phyloP scores from a whole-genome alignment of 2,797 vertebrate genomes.

The Synaphobranchus kaupii region DNA sequence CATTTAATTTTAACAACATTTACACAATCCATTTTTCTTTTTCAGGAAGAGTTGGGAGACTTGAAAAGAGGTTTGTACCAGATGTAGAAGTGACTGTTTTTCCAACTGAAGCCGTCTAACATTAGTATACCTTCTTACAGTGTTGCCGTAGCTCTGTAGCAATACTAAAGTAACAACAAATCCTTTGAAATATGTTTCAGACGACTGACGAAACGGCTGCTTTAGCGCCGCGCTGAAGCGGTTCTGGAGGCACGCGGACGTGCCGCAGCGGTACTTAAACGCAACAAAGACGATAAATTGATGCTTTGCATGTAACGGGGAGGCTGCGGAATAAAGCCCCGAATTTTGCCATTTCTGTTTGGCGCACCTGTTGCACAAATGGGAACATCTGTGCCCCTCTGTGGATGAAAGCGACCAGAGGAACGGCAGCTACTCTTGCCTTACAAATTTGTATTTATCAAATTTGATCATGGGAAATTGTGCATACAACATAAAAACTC shows the following conservation, averaged over 20 bases:
- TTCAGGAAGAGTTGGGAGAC: neutral
- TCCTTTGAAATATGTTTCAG: neutral
- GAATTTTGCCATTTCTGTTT: constrained; percentile 49
- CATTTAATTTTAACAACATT: constrained; percentile 55
- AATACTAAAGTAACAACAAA: neutral
- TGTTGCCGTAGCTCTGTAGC: neutral
- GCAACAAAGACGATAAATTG: constrained; percentile 56
- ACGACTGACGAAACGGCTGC: constrained; percentile 59
- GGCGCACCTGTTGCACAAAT: constrained; percentile 48
- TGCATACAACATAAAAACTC: neutral
- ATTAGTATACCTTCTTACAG: neutral
- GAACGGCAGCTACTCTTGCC: constrained; percentile 52
- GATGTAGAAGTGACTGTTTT: neutral
- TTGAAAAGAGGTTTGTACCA: neutral
- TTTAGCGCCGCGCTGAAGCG: constrained; percentile 46
- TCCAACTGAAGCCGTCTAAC: neutral
- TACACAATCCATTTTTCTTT: neutral
- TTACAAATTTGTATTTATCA: neutral
- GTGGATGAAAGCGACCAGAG: constrained; percentile 42
- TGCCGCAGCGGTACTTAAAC: constrained; percentile 66
- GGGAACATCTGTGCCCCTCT: constrained; percentile 54
- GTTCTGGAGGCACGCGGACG: constrained; percentile 48
- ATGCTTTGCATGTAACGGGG: constrained; percentile 43
- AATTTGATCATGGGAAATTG: neutral
- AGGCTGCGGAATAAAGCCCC: constrained; percentile 60